Evolutionary conservation across 2,113 vertebrate genomes (phyloP).

Genomic region (Stigmatopora argus): DNA sequence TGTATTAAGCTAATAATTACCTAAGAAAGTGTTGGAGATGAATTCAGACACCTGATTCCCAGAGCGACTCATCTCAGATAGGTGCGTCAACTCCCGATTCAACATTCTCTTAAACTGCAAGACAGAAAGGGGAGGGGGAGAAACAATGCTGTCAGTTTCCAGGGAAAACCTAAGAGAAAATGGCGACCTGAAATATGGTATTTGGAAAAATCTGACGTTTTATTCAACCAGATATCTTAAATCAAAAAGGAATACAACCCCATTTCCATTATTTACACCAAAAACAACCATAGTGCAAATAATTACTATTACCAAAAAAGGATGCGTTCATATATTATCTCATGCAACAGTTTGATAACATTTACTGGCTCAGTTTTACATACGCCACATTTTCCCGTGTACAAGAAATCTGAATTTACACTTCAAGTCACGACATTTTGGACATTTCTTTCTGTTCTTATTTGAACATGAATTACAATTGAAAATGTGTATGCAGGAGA

Average conservation of each 20-base stretch:
- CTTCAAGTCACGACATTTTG: background rate
- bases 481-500: slow-evolving; percentile 15
- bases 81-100: slow-evolving; percentile 88
- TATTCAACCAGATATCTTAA: slow-evolving; percentile 21
- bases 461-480: background rate
- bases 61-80: slow-evolving; percentile 91
- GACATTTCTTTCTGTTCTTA: background rate
- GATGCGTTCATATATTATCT: slow-evolving; percentile 15
- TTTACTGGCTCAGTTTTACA: background rate
- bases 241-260: slow-evolving; percentile 7
- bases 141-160: slow-evolving; percentile 47
- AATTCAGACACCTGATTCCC: slow-evolving; percentile 96
- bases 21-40: slow-evolving; percentile 89
- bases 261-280: slow-evolving; percentile 15
- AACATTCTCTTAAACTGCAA: slow-evolving; percentile 93
- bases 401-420: slow-evolving; percentile 24
- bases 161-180: slow-evolving; percentile 47
- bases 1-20: slow-evolving; percentile 59
- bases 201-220: slow-evolving; percentile 38
- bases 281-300: slow-evolving; percentile 25
- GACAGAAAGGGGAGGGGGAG: slow-evolving; percentile 23
- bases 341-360: slow-evolving; percentile 29
- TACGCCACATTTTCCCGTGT: slow-evolving; percentile 20
- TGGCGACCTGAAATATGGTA: slow-evolving; percentile 4
- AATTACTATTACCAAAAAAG: slow-evolving; percentile 7